Percentiles rank a stretch among this genome's conserved stretches.
Conservation (phyloP, 2,888 invertebrate species). For the Microchrysa polita region DNA sequence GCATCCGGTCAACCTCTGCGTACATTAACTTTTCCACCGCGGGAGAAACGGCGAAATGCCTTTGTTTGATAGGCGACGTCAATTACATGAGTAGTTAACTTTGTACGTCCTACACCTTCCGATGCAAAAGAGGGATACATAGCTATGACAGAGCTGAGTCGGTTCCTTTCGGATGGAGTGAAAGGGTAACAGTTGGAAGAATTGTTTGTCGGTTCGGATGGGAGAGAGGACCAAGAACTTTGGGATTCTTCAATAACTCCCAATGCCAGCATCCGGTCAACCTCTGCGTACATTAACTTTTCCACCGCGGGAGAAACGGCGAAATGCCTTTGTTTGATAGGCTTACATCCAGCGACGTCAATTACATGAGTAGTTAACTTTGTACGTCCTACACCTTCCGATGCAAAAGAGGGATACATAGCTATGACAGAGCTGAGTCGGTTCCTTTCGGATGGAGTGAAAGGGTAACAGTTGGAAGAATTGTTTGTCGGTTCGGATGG, state of each 20-base stretch:
- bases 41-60: too few relatives aligned
- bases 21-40: too few relatives aligned
- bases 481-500: not conserved
- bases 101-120: too few relatives aligned
- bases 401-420: not conserved
- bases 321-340: conserved; percentile 50
- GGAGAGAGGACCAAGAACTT: conserved; percentile 56
- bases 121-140: too few relatives aligned
- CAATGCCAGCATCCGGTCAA: conserved; percentile 55
- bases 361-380: conserved; percentile 47
- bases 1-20: too few relatives aligned
- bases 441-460: not conserved
- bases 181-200: too few relatives aligned
- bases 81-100: too few relatives aligned
- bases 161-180: too few relatives aligned
- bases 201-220: too few relatives aligned
- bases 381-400: conserved; percentile 45
- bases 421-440: not conserved
- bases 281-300: conserved; percentile 51
- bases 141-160: too few relatives aligned
- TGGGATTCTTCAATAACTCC: conserved; percentile 55
- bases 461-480: not conserved
- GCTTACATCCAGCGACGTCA: conserved; percentile 47
- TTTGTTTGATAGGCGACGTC: too few relatives aligned
- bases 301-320: conserved; percentile 51